phyloP scores from a whole-genome alignment of 2,888 invertebrate species.

The Philopedon plagiatum region DNA sequence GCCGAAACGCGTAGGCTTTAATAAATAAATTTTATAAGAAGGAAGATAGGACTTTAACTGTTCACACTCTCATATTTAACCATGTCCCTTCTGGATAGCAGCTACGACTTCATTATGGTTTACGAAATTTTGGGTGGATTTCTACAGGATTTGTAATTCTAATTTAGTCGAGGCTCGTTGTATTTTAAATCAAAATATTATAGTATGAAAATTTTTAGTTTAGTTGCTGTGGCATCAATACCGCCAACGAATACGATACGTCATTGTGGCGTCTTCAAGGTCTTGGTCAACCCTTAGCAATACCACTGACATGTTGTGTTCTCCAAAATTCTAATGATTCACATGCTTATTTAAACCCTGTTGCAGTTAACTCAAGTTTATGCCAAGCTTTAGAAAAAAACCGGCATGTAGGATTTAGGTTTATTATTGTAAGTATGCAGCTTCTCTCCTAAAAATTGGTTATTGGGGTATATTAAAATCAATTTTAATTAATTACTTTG shows the following conservation, averaged over 20 bases:
- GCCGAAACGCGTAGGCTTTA: no score
- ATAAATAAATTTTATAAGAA: no score
- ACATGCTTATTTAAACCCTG: constrained; percentile 81
- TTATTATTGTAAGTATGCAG: constrained; percentile 71
- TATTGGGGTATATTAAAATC: no score
- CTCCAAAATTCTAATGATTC: constrained; percentile 73
- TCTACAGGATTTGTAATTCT: not conserved
- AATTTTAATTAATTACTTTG: no score
- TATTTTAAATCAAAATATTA: no score
- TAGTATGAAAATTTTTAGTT: no score
- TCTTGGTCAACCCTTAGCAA: constrained; percentile 74
- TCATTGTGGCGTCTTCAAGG: constrained; percentile 85
- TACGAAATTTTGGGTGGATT: no score
- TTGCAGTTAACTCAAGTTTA: constrained; percentile 78
- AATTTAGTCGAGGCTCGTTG: not conserved
- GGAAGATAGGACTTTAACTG: no score
- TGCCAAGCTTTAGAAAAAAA: constrained; percentile 79
- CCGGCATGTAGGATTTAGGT: constrained; percentile 73
- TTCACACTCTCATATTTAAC: no score
- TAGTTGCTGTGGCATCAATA: constrained; percentile 85
- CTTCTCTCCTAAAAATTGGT: no score
- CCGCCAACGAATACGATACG: constrained; percentile 85
- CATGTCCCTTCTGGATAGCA: no score
- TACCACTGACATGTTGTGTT: constrained; percentile 71
- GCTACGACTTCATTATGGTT: no score